A percentile compares a stretch with the other conserved stretches of the same genome.
Conservation (phyloP, 2,888 invertebrate genomes). For the Phortica okadai region DNA sequence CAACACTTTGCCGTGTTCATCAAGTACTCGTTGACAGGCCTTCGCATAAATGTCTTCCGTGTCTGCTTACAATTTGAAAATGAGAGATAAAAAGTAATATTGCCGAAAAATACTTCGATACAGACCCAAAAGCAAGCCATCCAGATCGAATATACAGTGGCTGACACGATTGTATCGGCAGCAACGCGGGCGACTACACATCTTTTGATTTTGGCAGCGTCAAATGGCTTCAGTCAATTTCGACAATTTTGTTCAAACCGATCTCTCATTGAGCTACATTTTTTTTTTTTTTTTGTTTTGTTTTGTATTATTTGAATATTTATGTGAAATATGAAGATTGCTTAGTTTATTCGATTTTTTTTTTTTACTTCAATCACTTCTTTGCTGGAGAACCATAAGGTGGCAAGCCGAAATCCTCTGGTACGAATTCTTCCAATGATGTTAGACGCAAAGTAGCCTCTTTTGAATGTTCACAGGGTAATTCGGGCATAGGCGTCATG, state of each 20-base stretch:
- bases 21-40: constrained; percentile 82
- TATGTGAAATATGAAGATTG: neutral
- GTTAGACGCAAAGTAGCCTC: constrained; percentile 83
- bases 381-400: constrained; percentile 45
- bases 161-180: constrained; percentile 35
- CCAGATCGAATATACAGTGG: constrained; percentile 48
- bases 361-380: neutral
- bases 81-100: neutral
- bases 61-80: constrained; percentile 77
- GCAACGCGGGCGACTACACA: constrained; percentile 13
- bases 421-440: constrained; percentile 85
- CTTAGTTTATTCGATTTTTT: neutral
- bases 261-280: neutral
- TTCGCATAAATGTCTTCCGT: constrained; percentile 86
- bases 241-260: neutral
- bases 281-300: constrained; percentile 1
- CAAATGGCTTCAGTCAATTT: neutral
- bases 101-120: constrained; percentile 3
- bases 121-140: constrained; percentile 43
- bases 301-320: neutral
- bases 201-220: neutral
- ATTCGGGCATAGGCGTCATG: constrained; percentile 83
- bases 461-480: constrained; percentile 76
- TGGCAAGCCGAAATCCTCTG: constrained; percentile 90
- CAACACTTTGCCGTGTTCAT: constrained; percentile 82